A percentile compares a stretch with the other conserved stretches of the same genome.
These are phyloP conservation scores for Oscheius sp. DNA, from an alignment of 2,888 invertebrate genomes.

Conservation along the genomic window DNA sequence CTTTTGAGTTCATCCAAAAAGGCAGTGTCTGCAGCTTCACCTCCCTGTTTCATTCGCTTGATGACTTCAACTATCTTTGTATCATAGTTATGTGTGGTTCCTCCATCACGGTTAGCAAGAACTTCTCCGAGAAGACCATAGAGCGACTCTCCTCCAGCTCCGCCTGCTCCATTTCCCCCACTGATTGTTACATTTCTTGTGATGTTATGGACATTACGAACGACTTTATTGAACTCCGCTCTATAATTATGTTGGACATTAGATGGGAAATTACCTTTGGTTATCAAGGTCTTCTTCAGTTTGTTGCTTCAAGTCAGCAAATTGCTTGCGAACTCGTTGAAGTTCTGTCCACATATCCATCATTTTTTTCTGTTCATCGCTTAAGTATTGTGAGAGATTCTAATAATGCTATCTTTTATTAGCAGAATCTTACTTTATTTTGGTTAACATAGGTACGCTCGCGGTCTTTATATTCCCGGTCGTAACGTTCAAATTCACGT, in stretches of 20 bases:
- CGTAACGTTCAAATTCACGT: conserved; percentile 63
- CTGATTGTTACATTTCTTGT: conserved; percentile 13
- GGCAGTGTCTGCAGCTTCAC: conserved; percentile 35
- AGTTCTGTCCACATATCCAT: conserved; percentile 68
- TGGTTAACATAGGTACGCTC: conserved; percentile 61
- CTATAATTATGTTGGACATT: conserved; percentile 35
- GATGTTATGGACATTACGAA: conserved; percentile 52
- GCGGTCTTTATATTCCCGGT: conserved; percentile 61
- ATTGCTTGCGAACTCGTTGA: conserved; percentile 67
- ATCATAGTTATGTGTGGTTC: conserved; percentile 58
- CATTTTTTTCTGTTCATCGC: conserved; percentile 69
- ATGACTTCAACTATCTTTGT: conserved; percentile 59
- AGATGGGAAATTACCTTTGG: conserved; percentile 34
- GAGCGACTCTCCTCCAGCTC: conserved; percentile 27
- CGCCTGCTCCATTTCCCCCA: neutral
- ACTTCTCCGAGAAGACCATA: conserved; percentile 30
- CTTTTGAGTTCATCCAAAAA: conserved; percentile 50
- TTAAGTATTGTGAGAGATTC: conserved; percentile 67
- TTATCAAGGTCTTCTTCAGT: conserved; percentile 59
- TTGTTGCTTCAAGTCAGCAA: conserved; percentile 58
- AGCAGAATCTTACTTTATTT: conserved; percentile 42
- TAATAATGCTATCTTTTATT: conserved; percentile 31
- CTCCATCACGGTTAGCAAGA: conserved; percentile 36
- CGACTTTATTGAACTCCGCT: conserved; percentile 59
- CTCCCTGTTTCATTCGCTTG: conserved; percentile 39